Conservation (phyloP, 2,113 vertebrate species). For the Corynorhinus townsendii region DNA sequence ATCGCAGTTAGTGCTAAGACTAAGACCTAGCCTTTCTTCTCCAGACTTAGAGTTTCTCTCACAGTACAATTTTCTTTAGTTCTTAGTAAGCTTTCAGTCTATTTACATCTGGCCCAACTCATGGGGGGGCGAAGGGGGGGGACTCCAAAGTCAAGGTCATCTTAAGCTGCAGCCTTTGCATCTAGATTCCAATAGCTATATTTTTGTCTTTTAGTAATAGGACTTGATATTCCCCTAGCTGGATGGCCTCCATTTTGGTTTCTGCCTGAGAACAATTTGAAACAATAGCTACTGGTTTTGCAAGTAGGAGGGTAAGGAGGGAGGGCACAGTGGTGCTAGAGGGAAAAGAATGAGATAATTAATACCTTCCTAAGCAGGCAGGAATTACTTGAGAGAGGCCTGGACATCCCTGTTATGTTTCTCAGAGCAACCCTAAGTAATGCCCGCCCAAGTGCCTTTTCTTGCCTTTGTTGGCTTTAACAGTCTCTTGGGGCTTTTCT, state of each 20-base stretch:
- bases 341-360: not conserved
- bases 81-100: not conserved
- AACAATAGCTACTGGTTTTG: not conserved
- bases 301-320: not conserved
- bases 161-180: not conserved
- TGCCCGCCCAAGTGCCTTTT: not conserved
- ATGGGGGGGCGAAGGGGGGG: too few relatives aligned
- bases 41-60: not conserved
- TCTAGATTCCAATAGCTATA: not conserved
- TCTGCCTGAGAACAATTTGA: conserved; percentile 13
- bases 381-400: not conserved
- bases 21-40: not conserved
- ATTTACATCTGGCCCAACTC: not conserved
- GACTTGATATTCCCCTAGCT: not conserved
- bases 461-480: not conserved
- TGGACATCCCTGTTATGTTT: not conserved
- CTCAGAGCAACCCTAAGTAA: not conserved
- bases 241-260: conserved; percentile 17
- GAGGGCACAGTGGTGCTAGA: not conserved
- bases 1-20: not conserved
- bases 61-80: conserved; percentile 22
- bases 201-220: conserved; percentile 16
- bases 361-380: not conserved
- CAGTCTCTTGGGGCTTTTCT: conserved; percentile 19
- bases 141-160: not conserved